Evolutionary conservation across 2,113 vertebrate genomes (phyloP).

Genomic region (Uria aalge): DNA sequence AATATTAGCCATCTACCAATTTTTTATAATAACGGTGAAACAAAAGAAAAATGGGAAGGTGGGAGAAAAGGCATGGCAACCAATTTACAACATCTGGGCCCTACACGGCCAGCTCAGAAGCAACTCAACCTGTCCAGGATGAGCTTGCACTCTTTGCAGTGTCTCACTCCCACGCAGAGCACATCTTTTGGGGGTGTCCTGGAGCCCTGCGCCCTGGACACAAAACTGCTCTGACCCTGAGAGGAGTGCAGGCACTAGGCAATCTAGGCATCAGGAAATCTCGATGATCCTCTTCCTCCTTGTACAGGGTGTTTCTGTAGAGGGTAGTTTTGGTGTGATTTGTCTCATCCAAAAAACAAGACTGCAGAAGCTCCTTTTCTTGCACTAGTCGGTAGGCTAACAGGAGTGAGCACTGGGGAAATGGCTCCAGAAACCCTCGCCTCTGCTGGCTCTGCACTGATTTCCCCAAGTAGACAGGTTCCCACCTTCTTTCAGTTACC

Average conservation of each 20-base stretch:
- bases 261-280: neutral
- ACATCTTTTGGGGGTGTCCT: neutral
- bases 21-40: conserved; percentile 60
- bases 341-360: neutral
- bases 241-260: neutral
- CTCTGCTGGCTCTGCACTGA: neutral
- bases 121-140: neutral
- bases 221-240: neutral
- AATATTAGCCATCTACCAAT: conserved; percentile 46
- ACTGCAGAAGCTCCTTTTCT: neutral
- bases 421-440: neutral
- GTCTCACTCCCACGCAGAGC: neutral
- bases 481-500: neutral
- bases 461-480: neutral
- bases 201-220: neutral
- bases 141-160: neutral
- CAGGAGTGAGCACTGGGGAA: rapidly evolving
- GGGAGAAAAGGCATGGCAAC: conserved; percentile 39
- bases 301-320: neutral
- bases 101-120: neutral
- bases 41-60: conserved; percentile 59
- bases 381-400: neutral
- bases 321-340: neutral
- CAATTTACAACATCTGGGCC: conserved; percentile 67
- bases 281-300: neutral